Conservation (phyloP, 2,797 vertebrate genomes). For the Gymnothorax reevesii region DNA sequence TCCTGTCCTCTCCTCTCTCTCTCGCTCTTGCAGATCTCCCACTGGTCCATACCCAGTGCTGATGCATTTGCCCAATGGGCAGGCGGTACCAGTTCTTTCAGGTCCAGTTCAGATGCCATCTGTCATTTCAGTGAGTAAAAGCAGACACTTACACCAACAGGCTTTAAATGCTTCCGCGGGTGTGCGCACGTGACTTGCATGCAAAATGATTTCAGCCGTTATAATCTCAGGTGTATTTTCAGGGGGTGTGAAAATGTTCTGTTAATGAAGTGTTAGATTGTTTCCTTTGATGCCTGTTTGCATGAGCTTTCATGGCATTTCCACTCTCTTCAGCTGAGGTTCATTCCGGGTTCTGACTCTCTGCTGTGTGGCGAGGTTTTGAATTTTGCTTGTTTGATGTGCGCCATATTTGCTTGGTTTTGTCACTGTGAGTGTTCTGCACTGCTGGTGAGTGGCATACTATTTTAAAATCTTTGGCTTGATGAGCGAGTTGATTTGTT, state of each 20-base stretch:
- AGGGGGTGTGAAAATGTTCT: neutral
- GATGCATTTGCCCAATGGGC: slow-evolving; percentile 95
- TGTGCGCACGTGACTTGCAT: neutral
- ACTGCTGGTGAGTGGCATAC: too few species aligned
- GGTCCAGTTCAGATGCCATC: slow-evolving; percentile 92
- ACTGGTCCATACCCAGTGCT: slow-evolving; percentile 84
- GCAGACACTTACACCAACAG: neutral
- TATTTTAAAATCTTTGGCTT: too few species aligned
- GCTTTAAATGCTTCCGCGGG: neutral
- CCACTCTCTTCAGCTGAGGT: too few species aligned
- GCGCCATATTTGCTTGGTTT: neutral
- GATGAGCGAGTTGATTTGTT: too few species aligned
- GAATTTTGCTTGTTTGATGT: neutral
- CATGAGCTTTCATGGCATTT: too few species aligned
- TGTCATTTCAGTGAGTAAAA: slow-evolving; percentile 89
- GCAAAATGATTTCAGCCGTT: neutral
- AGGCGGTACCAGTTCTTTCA: slow-evolving; percentile 87
- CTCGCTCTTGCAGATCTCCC: slow-evolving; percentile 78
- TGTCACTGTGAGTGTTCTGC: neutral
- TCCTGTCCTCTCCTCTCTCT: neutral
- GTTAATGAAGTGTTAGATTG: too few species aligned
- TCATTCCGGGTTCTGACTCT: neutral
- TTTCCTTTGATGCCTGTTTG: neutral
- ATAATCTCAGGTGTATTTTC: neutral
- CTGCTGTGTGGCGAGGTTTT: neutral